These are phyloP conservation scores for Hipparchia sbordonii DNA, from an alignment of 2,888 invertebrate species.

Conservation along the genomic window DNA sequence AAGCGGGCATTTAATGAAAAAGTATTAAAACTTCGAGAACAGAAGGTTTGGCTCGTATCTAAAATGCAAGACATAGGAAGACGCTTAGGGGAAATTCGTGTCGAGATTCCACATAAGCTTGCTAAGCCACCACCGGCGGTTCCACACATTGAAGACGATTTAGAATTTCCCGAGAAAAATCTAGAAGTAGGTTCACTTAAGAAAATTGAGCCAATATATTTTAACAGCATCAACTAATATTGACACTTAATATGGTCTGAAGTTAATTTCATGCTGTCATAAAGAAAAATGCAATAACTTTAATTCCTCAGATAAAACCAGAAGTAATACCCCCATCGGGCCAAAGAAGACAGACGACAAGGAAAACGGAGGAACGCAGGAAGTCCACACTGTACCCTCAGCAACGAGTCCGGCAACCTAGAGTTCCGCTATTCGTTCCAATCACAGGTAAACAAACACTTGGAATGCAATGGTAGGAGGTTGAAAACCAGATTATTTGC, in stretches of 20 bases:
- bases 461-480: not conserved
- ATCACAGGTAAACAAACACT: slow-evolving; percentile 53
- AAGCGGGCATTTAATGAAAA: slow-evolving; percentile 71
- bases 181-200: slow-evolving; percentile 63
- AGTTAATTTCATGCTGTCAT: not conserved
- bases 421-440: slow-evolving; percentile 60
- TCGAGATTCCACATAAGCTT: slow-evolving; percentile 79
- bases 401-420: slow-evolving; percentile 53
- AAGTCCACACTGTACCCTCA: slow-evolving; percentile 53
- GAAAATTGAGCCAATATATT: not conserved
- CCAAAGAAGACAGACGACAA: slow-evolving; percentile 44
- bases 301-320: slow-evolving; percentile 57
- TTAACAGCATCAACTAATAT: not conserved
- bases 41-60: slow-evolving; percentile 61
- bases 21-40: slow-evolving; percentile 64
- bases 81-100: slow-evolving; percentile 79
- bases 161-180: slow-evolving; percentile 84
- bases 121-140: slow-evolving; percentile 70
- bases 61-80: slow-evolving; percentile 66
- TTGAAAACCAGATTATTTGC: too few relatives aligned
- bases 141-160: slow-evolving; percentile 73
- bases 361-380: slow-evolving; percentile 52
- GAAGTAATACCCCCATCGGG: slow-evolving; percentile 44
- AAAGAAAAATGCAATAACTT: not conserved
- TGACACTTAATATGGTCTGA: not conserved